These are phyloP conservation scores for Lordiphosa collinella DNA, from an alignment of 1,140 invertebrate species.

Conservation along the genomic window DNA sequence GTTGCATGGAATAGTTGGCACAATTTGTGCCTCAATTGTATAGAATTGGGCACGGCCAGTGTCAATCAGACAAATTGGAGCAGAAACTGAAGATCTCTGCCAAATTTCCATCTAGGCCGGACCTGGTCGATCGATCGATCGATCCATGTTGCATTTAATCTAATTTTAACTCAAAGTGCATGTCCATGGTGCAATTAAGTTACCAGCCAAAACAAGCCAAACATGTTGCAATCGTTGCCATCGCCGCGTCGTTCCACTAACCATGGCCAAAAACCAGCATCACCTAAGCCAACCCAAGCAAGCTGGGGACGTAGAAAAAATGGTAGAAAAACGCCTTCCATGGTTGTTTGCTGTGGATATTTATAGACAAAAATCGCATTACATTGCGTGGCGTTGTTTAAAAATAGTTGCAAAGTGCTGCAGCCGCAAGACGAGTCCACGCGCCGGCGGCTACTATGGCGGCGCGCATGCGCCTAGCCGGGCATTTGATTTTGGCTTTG, in stretches of 20 bases:
- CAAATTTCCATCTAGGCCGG: not conserved
- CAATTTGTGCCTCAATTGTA: slow-evolving; percentile 30
- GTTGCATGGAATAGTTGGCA: slow-evolving; percentile 43
- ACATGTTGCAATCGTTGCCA: slow-evolving; percentile 9
- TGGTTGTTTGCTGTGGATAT: slow-evolving; percentile 35
- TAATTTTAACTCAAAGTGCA: slow-evolving; percentile 71
- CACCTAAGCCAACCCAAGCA: slow-evolving; percentile 23
- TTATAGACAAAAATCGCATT: slow-evolving; percentile 60
- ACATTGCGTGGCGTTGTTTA: slow-evolving; percentile 52
- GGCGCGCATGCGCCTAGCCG: slow-evolving; percentile 22
- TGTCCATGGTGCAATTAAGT: slow-evolving; percentile 26
- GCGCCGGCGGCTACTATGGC: slow-evolving; percentile 5
- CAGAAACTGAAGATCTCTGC: slow-evolving; percentile 11
- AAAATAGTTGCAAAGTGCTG: slow-evolving; percentile 45
- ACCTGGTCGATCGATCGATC: slow-evolving; percentile 1
- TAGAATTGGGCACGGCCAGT: slow-evolving; percentile 42
- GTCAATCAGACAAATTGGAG: slow-evolving; percentile 45
- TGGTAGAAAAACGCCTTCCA: slow-evolving; percentile 43
- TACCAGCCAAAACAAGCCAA: slow-evolving; percentile 16
- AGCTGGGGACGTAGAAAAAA: slow-evolving; percentile 48
- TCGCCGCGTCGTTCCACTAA: slow-evolving; percentile 35
- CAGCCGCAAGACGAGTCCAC: slow-evolving; percentile 3
- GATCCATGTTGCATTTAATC: slow-evolving; percentile 51
- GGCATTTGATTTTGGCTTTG: slow-evolving; percentile 47
- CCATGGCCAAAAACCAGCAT: slow-evolving; percentile 58